Conservation (phyloP, 2,797 vertebrate genomes). For the Galago senegalensis region DNA sequence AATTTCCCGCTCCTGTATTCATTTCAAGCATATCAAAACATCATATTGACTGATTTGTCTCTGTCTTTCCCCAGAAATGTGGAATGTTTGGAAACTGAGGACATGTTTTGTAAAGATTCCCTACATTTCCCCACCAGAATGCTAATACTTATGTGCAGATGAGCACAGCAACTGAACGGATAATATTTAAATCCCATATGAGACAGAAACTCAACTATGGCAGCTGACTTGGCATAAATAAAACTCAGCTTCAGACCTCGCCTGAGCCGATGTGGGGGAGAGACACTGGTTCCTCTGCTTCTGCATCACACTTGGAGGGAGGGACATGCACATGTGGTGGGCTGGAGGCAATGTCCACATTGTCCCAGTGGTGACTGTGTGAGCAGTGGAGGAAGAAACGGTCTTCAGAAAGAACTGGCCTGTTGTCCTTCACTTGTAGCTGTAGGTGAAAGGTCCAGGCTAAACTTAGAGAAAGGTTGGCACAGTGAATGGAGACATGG, state of each 20-base stretch:
- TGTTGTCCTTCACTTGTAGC: rapidly evolving
- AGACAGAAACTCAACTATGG: neutral
- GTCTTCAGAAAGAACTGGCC: neutral
- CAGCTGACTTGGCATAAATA: rapidly evolving
- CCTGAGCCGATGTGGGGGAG: rapidly evolving
- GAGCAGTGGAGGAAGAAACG: neutral
- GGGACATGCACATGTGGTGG: too few relatives aligned
- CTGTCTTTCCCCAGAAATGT: neutral
- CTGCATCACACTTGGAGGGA: rapidly evolving
- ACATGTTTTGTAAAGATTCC: neutral
- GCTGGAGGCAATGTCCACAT: neutral
- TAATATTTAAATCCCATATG: neutral
- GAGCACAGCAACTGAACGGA: neutral
- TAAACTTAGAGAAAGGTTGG: neutral
- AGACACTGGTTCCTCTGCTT: neutral
- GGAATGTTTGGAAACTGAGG: neutral
- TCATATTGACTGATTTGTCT: neutral
- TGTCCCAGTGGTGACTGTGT: rapidly evolving
- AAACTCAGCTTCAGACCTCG: rapidly evolving
- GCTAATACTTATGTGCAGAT: rapidly evolving
- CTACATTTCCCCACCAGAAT: rapidly evolving
- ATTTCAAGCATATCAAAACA: neutral
- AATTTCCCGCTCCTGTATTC: neutral
- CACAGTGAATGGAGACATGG: neutral
- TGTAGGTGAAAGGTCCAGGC: rapidly evolving